Evolutionary conservation across 2,797 vertebrate species (phyloP).

Genomic region (Alauda arvensis): DNA sequence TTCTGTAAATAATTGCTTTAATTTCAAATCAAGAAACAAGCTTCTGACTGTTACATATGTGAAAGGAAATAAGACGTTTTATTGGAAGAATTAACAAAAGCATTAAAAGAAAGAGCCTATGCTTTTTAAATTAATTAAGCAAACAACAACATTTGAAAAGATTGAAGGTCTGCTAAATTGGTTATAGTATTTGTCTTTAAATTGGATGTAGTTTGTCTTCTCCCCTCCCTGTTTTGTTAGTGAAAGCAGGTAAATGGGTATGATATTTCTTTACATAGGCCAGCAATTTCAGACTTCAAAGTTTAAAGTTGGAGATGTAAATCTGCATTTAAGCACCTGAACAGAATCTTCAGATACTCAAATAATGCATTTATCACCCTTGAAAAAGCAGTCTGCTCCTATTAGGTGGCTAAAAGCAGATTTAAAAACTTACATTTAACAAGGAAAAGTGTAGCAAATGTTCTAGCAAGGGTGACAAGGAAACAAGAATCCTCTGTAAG

Average conservation of each 20-base stretch:
- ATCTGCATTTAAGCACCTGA: background rate
- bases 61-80: constrained; percentile 26
- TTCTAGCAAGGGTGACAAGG: background rate
- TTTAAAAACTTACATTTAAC: background rate
- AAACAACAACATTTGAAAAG: constrained; percentile 14
- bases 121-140: constrained; percentile 14
- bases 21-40: constrained; percentile 52
- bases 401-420: background rate
- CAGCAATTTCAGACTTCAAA: background rate
- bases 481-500: background rate
- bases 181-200: background rate
- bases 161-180: background rate
- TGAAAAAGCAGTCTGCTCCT: background rate
- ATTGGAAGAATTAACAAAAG: constrained; percentile 13
- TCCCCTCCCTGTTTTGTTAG: background rate
- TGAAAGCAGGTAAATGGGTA: background rate
- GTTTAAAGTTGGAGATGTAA: background rate
- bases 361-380: background rate
- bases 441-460: background rate
- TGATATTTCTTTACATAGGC: background rate
- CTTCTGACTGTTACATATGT: constrained; percentile 5
- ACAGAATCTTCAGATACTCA: background rate
- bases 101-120: constrained; percentile 13
- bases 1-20: constrained; percentile 46
- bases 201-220: background rate